phyloP scores from a whole-genome alignment of 2,797 vertebrate genomes.

The Xenentodon cancila region DNA sequence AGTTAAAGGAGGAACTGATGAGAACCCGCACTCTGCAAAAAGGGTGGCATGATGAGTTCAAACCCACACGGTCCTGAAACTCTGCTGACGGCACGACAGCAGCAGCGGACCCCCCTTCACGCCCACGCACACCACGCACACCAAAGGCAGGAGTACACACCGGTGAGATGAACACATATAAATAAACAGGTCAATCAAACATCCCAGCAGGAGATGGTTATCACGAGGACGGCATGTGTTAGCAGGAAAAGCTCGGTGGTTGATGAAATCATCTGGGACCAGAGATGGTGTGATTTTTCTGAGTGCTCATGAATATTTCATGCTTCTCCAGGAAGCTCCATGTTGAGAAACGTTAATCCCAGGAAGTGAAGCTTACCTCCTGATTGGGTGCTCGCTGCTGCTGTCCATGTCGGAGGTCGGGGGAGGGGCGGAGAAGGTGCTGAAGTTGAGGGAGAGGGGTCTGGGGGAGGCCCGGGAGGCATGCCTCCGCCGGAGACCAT shows the following conservation, averaged over 20 bases:
- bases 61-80: constrained; percentile 52
- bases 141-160: constrained; percentile 5
- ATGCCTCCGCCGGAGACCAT: constrained; percentile 79
- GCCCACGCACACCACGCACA: constrained; percentile 31
- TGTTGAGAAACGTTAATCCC: constrained; percentile 53
- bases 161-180: constrained; percentile 29
- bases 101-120: constrained; percentile 42
- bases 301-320: constrained; percentile 61
- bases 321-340: constrained; percentile 40
- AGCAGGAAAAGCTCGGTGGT: constrained; percentile 29
- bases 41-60: constrained; percentile 38
- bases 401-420: constrained; percentile 80
- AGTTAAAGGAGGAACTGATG: constrained; percentile 17
- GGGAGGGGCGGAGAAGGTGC: constrained; percentile 80
- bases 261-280: constrained; percentile 37
- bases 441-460: constrained; percentile 83
- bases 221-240: constrained; percentile 44
- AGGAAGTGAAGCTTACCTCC: constrained; percentile 74
- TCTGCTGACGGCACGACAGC: constrained; percentile 40
- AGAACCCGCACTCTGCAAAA: constrained; percentile 23
- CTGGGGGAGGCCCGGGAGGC: constrained; percentile 76
- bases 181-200: constrained; percentile 39
- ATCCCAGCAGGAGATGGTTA: constrained; percentile 45
- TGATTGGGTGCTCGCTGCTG: constrained; percentile 78
- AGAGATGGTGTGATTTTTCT: constrained; percentile 22